These are phyloP conservation scores for Rhagonycha lutea DNA, from an alignment of 2,888 invertebrate genomes.

Conservation along the genomic window DNA sequence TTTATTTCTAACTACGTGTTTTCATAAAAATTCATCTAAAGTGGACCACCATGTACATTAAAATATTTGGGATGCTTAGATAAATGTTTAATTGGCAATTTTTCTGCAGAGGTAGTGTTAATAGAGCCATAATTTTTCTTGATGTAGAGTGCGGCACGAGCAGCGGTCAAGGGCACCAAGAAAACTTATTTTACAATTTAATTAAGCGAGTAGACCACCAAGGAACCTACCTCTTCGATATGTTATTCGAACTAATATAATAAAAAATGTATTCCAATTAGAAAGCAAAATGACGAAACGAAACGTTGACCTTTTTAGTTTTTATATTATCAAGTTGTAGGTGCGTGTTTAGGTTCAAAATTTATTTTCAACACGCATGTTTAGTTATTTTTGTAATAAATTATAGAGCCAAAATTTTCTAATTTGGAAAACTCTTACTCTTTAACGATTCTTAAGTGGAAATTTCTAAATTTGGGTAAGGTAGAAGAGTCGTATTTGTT, in stretches of 20 bases:
- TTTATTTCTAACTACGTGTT: too few species aligned
- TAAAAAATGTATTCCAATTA: neutral
- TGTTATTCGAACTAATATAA: neutral
- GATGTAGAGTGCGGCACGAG: constrained; percentile 22
- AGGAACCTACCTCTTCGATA: neutral
- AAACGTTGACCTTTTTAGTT: neutral
- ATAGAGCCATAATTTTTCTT: neutral
- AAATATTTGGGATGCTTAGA: neutral
- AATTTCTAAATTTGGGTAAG: neutral
- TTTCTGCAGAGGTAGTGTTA: neutral
- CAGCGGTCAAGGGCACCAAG: constrained; percentile 35
- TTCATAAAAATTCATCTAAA: too few species aligned
- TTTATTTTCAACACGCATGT: neutral
- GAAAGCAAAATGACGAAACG: neutral
- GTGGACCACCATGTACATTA: neutral
- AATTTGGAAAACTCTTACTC: neutral
- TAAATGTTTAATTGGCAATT: neutral
- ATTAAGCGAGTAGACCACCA: neutral
- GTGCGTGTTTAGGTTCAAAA: neutral
- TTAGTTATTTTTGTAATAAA: neutral
- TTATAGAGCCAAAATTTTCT: neutral
- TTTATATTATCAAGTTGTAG: neutral
- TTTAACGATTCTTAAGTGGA: neutral
- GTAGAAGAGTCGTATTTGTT: neutral
- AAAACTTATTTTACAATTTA: constrained; percentile 4